These are phyloP conservation scores for Anthoptus insignis DNA, from an alignment of 2,888 invertebrate genomes.

Conservation along the genomic window DNA sequence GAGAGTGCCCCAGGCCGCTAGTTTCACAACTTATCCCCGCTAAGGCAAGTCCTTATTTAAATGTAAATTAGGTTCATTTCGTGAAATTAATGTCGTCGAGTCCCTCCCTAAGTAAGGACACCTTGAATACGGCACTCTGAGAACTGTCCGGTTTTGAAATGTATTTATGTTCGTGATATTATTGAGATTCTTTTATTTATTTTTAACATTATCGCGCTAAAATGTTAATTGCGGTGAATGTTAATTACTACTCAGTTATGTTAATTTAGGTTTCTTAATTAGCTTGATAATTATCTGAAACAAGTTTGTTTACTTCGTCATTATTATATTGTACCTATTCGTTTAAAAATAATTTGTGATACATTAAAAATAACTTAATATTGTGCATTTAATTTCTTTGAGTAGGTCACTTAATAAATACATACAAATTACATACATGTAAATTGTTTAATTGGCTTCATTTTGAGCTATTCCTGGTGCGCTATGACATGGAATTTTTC, in stretches of 20 bases:
- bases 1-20: conserved; percentile 81
- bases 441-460: too few relatives aligned
- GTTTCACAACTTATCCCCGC: conserved; percentile 86
- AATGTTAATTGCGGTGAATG: conserved; percentile 11
- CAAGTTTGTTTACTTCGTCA: not conserved
- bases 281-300: not conserved
- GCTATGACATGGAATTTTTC: too few relatives aligned
- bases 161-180: not conserved
- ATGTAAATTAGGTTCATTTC: conserved; percentile 97
- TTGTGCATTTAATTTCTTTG: too few relatives aligned
- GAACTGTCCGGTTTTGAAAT: conserved; percentile 47
- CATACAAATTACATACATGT: too few relatives aligned
- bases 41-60: conserved; percentile 93
- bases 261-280: conserved; percentile 3
- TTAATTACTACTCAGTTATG: conserved; percentile 3
- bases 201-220: not conserved
- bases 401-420: too few relatives aligned
- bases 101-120: conserved; percentile 82
- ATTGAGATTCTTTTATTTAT: conserved; percentile 10
- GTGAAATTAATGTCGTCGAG: conserved; percentile 93
- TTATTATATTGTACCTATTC: too few relatives aligned
- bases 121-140: conserved; percentile 50
- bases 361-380: too few relatives aligned
- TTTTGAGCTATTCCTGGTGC: too few relatives aligned
- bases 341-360: too few relatives aligned